phyloP scores from a whole-genome alignment of 2,797 vertebrate genomes.

The Tapirus indicus region DNA sequence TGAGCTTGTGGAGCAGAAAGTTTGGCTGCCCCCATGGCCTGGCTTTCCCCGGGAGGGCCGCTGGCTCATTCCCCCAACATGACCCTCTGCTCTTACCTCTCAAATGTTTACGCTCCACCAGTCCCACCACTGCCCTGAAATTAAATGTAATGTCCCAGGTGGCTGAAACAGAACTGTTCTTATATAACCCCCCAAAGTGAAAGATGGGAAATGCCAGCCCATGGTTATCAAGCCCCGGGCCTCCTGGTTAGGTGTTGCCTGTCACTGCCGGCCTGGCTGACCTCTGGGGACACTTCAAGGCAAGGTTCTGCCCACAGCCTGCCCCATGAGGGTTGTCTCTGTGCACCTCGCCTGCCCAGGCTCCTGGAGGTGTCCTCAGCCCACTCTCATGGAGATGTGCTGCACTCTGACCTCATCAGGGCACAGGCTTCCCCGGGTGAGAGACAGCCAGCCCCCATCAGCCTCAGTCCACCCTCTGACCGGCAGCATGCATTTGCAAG shows the following conservation, averaged over 20 bases:
- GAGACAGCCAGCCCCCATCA: background rate
- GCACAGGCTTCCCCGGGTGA: background rate
- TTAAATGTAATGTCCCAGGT: slow-evolving; percentile 50
- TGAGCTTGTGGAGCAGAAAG: slow-evolving; percentile 39
- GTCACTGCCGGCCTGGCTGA: background rate
- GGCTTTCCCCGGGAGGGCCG: background rate
- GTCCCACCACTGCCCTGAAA: slow-evolving; percentile 43
- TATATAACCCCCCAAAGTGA: background rate
- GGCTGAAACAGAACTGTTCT: slow-evolving; percentile 25
- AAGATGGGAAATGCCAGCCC: background rate
- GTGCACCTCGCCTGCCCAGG: no score
- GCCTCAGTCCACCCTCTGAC: background rate
- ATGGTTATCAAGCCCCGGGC: background rate
- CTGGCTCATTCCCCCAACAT: background rate
- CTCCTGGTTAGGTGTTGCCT: background rate
- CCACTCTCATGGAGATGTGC: background rate
- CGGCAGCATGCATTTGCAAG: background rate
- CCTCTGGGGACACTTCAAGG: background rate
- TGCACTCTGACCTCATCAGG: background rate
- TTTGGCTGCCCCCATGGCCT: background rate
- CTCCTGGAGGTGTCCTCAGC: background rate
- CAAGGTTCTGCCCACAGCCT: background rate
- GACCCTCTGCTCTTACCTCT: slow-evolving; percentile 26
- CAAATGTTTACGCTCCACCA: slow-evolving; percentile 18
- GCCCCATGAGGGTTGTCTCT: background rate